Conservation (phyloP, 2,888 invertebrate species). For the Drepanosiphum platanoidis region DNA sequence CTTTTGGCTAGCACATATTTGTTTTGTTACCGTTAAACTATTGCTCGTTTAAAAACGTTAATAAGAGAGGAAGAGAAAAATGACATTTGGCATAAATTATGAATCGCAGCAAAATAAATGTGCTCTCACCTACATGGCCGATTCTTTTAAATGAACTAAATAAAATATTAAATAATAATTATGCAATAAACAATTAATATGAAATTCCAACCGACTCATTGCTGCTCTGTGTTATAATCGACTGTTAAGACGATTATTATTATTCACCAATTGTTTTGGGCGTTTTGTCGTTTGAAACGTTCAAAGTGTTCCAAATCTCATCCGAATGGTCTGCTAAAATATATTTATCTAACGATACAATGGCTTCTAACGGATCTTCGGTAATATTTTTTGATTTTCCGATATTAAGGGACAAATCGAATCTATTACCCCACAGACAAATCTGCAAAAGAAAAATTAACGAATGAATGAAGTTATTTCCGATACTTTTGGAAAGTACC, state of each 20-base stretch:
- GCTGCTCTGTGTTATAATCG: too few relatives aligned
- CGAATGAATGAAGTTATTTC: background rate
- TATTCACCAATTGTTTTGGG: conserved; percentile 49
- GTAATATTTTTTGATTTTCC: conserved; percentile 74
- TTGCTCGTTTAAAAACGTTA: too few relatives aligned
- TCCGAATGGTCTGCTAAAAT: conserved; percentile 73
- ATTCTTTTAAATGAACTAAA: too few relatives aligned
- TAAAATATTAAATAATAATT: too few relatives aligned
- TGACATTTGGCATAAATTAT: too few relatives aligned
- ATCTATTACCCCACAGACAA: conserved; percentile 94
- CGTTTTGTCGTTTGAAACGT: conserved; percentile 4
- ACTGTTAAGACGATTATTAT: background rate
- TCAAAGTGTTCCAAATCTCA: conserved; percentile 40
- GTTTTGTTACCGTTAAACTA: too few relatives aligned
- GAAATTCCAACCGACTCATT: too few relatives aligned
- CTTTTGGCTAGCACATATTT: too few relatives aligned
- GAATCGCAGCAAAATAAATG: too few relatives aligned
- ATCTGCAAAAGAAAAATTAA: conserved; percentile 69
- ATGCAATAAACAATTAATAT: too few relatives aligned
- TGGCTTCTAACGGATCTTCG: conserved; percentile 71
- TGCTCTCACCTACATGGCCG: too few relatives aligned
- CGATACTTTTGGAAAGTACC: background rate
- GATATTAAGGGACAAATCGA: conserved; percentile 87
- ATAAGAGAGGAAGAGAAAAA: too few relatives aligned
- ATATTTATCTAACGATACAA: conserved; percentile 71